Evolutionary conservation across 1,140 invertebrate species (phyloP).

Genomic region (Euura saliciscinereae): DNA sequence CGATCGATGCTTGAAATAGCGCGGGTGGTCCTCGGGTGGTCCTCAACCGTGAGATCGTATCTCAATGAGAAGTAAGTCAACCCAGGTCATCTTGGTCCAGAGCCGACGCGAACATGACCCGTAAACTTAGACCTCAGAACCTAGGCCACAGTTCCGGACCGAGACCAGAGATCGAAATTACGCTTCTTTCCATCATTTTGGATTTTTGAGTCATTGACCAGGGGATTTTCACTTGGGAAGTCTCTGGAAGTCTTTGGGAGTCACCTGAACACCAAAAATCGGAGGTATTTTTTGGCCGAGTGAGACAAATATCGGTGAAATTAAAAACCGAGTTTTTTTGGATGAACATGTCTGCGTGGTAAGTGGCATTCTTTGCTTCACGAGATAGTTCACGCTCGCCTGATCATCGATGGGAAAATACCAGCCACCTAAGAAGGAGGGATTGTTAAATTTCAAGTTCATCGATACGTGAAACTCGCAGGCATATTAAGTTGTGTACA

Average conservation of each 20-base stretch:
- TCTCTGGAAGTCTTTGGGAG: too few relatives aligned
- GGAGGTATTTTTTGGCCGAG: too few relatives aligned
- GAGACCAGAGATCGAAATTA: neutral
- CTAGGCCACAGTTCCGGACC: neutral
- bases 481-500: constrained; percentile 3
- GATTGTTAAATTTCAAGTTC: constrained; percentile 7
- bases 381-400: neutral
- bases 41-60: constrained; percentile 1
- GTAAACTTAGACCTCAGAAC: neutral
- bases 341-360: neutral
- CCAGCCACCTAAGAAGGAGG: neutral
- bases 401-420: constrained; percentile 5
- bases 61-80: constrained; percentile 7
- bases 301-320: too few relatives aligned
- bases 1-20: constrained; percentile 2
- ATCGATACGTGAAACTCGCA: neutral
- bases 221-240: too few relatives aligned
- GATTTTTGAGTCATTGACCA: too few relatives aligned
- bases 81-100: constrained; percentile 2
- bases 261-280: too few relatives aligned
- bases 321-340: too few relatives aligned
- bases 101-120: neutral
- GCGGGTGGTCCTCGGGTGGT: constrained; percentile 5
- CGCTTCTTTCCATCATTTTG: too few relatives aligned
- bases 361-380: constrained; percentile 3